Evolutionary conservation across 1,140 invertebrate genomes (phyloP), one percentile per base, ranked within the genome.

Genomic region (Trichonephila clavipes): DNA sequence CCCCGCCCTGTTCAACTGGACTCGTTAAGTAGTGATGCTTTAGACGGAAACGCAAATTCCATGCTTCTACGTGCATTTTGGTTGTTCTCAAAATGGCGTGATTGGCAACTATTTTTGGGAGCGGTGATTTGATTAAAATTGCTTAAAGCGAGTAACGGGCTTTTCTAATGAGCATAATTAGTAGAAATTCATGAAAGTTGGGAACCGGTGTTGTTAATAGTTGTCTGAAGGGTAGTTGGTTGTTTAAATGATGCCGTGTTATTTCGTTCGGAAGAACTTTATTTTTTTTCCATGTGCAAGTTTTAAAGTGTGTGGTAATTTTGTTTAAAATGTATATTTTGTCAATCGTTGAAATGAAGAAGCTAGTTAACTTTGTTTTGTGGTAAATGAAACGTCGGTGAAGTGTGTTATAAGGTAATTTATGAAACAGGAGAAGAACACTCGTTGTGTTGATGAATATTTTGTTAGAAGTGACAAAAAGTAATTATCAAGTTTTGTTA

Each of bases 101-200:
- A 77, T 77, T 77, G 72, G 72, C 72, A 77, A 40, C 28, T 77
- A 77, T 77, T 77, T 77, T 77, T 77, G 18, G 72, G 28, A 77
- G 24, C 28, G 16, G 28, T 77, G 28, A 77, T 77, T 77, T 77
- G 72, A 77, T 77, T 77, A 34, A 77, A 77, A 77, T 77, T 77
- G 72, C 24, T 7, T 34, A 34, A 77, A 34, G 28, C 18, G 18
- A 28, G 34, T 34, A 34, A 77, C 24, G 72, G 34, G 16, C 34
- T 18, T 40, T 18, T 34, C 34, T 77, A 19, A 77, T 28, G 28
- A 77, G 72, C 14, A 34, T 77, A 34, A 34, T 77, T 77, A 77
- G 28, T 6, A 77, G 28, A 40, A 34, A 19, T 19, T 34, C 24
- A 14, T 77, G 28, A 66, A 40, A 66, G 7, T 24, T 66, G 6